Percentiles rank a stretch among this genome's conserved stretches.
phyloP scores from a whole-genome alignment of 2,797 vertebrate species.

The Scolopax rusticola region DNA sequence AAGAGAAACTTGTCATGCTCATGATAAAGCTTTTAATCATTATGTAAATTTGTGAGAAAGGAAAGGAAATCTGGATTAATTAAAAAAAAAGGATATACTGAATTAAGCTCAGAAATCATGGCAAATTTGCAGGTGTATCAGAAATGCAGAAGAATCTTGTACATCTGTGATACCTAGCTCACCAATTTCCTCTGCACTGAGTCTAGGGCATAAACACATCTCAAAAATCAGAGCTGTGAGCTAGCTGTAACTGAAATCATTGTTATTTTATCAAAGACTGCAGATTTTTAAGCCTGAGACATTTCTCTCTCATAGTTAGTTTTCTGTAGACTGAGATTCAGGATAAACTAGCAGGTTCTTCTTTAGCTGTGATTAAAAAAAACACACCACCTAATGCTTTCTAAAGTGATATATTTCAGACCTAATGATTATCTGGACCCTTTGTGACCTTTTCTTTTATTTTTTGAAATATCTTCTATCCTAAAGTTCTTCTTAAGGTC shows the following conservation, averaged over 20 bases:
- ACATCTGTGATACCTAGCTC: not conserved
- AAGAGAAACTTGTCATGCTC: not conserved
- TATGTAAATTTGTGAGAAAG: not conserved
- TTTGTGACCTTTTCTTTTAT: not conserved
- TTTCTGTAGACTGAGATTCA: not conserved
- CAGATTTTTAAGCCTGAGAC: not conserved
- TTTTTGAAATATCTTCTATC: not conserved
- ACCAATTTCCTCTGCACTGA: not conserved
- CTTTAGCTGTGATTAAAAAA: not conserved
- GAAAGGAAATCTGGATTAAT: not conserved
- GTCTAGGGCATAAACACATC: not conserved
- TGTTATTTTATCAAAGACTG: not conserved
- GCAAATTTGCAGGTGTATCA: not conserved
- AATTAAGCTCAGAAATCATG: not conserved
- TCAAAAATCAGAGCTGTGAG: not conserved
- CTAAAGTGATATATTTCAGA: not conserved
- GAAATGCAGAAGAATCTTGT: not conserved
- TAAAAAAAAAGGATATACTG: not conserved
- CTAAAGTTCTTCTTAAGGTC: not conserved
- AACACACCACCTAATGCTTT: rapidly evolving
- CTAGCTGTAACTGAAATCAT: not conserved
- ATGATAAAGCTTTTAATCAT: not conserved
- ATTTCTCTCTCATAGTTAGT: not conserved
- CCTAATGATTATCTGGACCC: not conserved
- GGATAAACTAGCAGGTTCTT: not conserved